Evolutionary conservation across 2,113 vertebrate genomes (phyloP), one percentile per base, ranked within the genome.

Genomic region (Ranitomeya variabilis): DNA sequence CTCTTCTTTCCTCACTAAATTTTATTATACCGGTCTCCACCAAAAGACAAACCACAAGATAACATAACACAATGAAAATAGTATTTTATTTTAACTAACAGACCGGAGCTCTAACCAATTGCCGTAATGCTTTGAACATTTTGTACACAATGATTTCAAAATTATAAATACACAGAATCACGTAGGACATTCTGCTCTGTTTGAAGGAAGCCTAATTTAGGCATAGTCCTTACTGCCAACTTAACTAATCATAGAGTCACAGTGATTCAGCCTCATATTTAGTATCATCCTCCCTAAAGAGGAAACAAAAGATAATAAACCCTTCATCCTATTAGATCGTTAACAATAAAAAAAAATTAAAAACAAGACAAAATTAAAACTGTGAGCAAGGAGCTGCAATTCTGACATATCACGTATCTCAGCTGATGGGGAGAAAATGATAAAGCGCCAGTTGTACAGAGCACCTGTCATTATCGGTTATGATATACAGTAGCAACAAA

Each of bases 141-240:
- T 71, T 57, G 12, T 69, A 87, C 66, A 80, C 84, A 86, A 60
- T 57, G 62, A 87, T 87, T 80, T 26, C 26, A 52, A 59, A 19
- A 87, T 66, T 87, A 87, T 80, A 87, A 80, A 87, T 87, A 80
- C 78, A 69, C 60, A 80, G 69, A 79, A 87, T 87, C 51, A 81
- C 19, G 31, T 23, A 71, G 37, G 59, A 51, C 69, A 64, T 77
- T 64, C 31, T 86, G 59, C 21, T 78, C 57, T 77, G 64, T 23
- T 45, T 12, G 60, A 66, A 69, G 73, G 64, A 57, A 87, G 77
- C 77, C 74, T 86, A 80, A 69, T 80, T 87, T 80, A 87, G 76
- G 60, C 86, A 80, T 64, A 87, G 51, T 79, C 60, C 77, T 52
- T 78, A 86, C 16, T 19, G 45, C 45, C 60, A 66, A 55, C 79